Percentiles rank a stretch among this genome's conserved stretches.
Evolutionary conservation across 2,113 vertebrate species (phyloP).

Genomic region (Tyrannus savana): DNA sequence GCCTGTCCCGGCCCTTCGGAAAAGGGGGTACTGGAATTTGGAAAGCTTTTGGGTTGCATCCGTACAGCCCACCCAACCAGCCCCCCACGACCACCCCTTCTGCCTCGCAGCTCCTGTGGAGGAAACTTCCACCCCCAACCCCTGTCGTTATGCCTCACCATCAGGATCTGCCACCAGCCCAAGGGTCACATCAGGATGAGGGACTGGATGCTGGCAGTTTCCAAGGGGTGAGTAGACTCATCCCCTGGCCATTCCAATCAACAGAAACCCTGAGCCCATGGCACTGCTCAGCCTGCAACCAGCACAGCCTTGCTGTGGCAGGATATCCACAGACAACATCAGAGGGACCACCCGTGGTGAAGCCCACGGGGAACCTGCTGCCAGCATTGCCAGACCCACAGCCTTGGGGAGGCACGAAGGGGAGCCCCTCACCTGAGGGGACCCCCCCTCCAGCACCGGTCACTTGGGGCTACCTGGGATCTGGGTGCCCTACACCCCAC

Average conservation of each 20-base stretch:
- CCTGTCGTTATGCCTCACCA: fast-evolving
- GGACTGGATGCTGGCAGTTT: no score
- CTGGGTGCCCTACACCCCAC: neutral
- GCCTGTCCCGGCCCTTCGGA: constrained; percentile 18
- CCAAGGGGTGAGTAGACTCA: fast-evolving
- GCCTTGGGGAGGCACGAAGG: neutral
- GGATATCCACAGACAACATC: neutral
- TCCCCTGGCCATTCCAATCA: fast-evolving
- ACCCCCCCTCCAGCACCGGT: neutral
- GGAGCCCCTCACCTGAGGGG: neutral
- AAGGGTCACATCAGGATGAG: fast-evolving
- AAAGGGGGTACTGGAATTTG: neutral
- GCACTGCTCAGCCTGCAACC: neutral
- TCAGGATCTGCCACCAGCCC: fast-evolving
- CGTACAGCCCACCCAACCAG: neutral
- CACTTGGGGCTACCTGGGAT: no score
- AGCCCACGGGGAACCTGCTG: fast-evolving
- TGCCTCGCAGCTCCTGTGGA: neutral
- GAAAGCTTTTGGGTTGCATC: neutral
- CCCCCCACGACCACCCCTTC: fast-evolving
- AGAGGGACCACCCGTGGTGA: fast-evolving
- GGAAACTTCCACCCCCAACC: fast-evolving
- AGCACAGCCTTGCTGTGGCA: fast-evolving
- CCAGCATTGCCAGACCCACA: neutral
- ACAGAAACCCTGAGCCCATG: neutral